Percentiles rank a stretch among this genome's conserved stretches.
These are phyloP conservation scores for Dasyurus viverrinus DNA, from an alignment of 2,113 vertebrate genomes.

Conservation along the genomic window DNA sequence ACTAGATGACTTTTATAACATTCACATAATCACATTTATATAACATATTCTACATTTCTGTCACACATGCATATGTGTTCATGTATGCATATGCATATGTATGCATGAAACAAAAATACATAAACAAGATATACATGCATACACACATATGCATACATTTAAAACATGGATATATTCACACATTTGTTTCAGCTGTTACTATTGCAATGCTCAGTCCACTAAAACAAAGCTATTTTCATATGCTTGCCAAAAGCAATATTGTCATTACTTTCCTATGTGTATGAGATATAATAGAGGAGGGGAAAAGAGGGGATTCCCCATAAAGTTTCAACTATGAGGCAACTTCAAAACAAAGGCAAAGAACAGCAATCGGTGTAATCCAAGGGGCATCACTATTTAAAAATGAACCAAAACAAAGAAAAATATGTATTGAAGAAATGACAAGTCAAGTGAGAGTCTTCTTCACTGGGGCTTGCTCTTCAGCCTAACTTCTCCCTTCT, in stretches of 20 bases:
- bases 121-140: neutral
- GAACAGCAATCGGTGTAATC: neutral
- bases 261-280: neutral
- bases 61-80: neutral
- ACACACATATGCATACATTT: neutral
- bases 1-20: neutral
- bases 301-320: neutral
- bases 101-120: too few species aligned
- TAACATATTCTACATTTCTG: neutral
- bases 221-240: neutral
- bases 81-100: neutral
- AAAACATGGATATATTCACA: neutral
- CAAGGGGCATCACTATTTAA: neutral
- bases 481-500: neutral
- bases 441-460: neutral
- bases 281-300: neutral
- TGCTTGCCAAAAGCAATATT: neutral
- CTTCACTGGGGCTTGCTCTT: neutral
- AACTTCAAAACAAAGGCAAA: neutral
- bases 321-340: neutral
- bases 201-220: neutral
- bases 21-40: neutral
- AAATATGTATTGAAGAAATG: neutral
- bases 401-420: neutral
- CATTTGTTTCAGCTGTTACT: constrained; percentile 1